phyloP scores from a whole-genome alignment of 1,140 invertebrate species.

The Bacillus rossius region DNA sequence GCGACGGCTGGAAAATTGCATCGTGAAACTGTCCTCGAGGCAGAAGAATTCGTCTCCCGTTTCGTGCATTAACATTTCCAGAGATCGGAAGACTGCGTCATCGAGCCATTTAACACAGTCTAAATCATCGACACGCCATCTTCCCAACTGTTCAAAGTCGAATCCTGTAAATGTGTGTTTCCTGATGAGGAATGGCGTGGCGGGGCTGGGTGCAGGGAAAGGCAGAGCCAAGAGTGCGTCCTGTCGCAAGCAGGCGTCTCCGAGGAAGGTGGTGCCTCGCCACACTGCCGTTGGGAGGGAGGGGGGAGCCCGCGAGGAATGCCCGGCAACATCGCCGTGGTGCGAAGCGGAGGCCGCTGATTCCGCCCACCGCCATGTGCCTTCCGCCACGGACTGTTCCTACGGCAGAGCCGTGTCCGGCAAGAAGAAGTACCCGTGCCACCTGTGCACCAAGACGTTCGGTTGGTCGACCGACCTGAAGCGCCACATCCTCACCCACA shows the following conservation, averaged over 20 bases:
- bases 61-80: slow-evolving; percentile 3
- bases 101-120: background rate
- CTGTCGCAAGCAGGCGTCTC: slow-evolving; percentile 19
- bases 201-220: background rate
- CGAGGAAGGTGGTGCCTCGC: slow-evolving; percentile 19
- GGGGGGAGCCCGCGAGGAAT: slow-evolving; percentile 1
- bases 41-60: background rate
- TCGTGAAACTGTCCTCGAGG: slow-evolving; percentile 16
- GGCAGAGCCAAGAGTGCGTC: slow-evolving; percentile 6
- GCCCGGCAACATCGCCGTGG: background rate
- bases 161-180: slow-evolving; percentile 32
- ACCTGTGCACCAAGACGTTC: slow-evolving; percentile 33
- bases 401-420: background rate
- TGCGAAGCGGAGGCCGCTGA: background rate
- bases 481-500: slow-evolving; percentile 30
- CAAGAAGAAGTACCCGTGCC: slow-evolving; percentile 32
- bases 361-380: background rate
- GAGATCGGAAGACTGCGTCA: background rate
- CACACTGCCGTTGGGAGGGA: background rate
- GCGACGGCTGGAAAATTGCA: slow-evolving; percentile 23
- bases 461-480: slow-evolving; percentile 40
- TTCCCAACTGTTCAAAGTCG: background rate
- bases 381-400: background rate
- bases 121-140: background rate
- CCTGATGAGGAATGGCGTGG: slow-evolving; percentile 27